These are phyloP conservation scores for Gulo gulo DNA, from an alignment of 2,113 vertebrate species.

Conservation along the genomic window DNA sequence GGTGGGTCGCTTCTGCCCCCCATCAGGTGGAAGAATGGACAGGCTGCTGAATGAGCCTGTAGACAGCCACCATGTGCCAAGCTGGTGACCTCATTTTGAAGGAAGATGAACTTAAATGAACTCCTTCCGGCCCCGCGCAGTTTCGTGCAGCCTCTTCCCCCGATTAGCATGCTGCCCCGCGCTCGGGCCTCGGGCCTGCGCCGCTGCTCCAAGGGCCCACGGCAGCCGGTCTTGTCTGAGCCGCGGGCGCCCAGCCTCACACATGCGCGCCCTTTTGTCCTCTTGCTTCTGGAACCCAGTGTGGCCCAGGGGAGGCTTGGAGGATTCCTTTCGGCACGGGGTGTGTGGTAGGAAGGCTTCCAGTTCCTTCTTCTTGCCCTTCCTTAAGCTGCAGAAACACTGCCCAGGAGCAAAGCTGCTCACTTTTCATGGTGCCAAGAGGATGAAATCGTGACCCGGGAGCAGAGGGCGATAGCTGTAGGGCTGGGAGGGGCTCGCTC, in stretches of 20 bases:
- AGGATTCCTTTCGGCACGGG: neutral
- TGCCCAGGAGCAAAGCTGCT: neutral
- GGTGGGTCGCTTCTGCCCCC: conserved; percentile 80
- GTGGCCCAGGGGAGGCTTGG: rapidly evolving
- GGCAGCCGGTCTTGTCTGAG: rapidly evolving
- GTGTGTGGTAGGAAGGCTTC: neutral
- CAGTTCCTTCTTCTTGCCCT: neutral
- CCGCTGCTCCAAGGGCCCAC: neutral
- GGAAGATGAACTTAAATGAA: conserved; percentile 68
- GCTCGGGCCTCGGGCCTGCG: rapidly evolving
- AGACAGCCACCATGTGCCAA: conserved; percentile 84
- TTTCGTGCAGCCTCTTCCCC: neutral
- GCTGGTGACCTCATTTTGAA: conserved; percentile 80
- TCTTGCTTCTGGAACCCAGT: neutral
- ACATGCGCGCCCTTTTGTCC: neutral
- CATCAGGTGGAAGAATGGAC: conserved; percentile 85
- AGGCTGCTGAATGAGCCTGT: conserved; percentile 76
- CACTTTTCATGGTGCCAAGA: rapidly evolving
- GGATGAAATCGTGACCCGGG: rapidly evolving
- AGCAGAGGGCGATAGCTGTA: rapidly evolving
- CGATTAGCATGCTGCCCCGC: neutral
- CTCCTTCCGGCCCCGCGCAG: conserved; percentile 65
- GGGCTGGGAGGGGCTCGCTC: neutral
- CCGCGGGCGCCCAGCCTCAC: neutral
- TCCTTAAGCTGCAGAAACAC: rapidly evolving